A percentile compares a stretch with the other conserved stretches of the same genome.
phyloP scores from a whole-genome alignment of 2,888 invertebrate species.

The Hypomecis atomaria region DNA sequence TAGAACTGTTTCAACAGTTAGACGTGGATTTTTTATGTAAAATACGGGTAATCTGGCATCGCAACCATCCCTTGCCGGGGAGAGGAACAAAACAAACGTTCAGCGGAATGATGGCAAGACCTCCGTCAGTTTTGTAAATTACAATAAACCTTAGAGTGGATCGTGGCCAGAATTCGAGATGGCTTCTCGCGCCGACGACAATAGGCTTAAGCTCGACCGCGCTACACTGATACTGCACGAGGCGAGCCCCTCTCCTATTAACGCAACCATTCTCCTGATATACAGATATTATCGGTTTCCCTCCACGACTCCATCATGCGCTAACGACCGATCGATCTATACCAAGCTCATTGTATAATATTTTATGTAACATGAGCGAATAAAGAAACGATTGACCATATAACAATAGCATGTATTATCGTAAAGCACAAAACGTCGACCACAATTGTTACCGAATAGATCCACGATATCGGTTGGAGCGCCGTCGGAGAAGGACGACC shows the following conservation, averaged over 20 bases:
- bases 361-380: constrained; percentile 54
- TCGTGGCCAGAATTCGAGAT: constrained; percentile 78
- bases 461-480: constrained; percentile 69
- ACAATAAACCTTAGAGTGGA: constrained; percentile 78
- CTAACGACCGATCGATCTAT: constrained; percentile 44
- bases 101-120: constrained; percentile 71
- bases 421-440: constrained; percentile 74
- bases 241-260: constrained; percentile 65
- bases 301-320: constrained; percentile 37
- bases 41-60: constrained; percentile 52
- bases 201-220: constrained; percentile 68
- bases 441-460: constrained; percentile 71
- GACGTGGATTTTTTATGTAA: constrained; percentile 37
- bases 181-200: constrained; percentile 67
- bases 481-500: constrained; percentile 69
- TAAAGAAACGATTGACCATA: constrained; percentile 63
- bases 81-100: constrained; percentile 69
- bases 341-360: constrained; percentile 47
- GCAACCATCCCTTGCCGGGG: constrained; percentile 47
- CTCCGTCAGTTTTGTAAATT: constrained; percentile 81
- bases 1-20: constrained; percentile 31
- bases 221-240: constrained; percentile 59
- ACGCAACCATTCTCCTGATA: constrained; percentile 60
- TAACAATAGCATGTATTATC: constrained; percentile 68
- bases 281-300: constrained; percentile 55